Conservation (phyloP, 2,888 invertebrate genomes). For the Eudasyphora cyanicolor region DNA sequence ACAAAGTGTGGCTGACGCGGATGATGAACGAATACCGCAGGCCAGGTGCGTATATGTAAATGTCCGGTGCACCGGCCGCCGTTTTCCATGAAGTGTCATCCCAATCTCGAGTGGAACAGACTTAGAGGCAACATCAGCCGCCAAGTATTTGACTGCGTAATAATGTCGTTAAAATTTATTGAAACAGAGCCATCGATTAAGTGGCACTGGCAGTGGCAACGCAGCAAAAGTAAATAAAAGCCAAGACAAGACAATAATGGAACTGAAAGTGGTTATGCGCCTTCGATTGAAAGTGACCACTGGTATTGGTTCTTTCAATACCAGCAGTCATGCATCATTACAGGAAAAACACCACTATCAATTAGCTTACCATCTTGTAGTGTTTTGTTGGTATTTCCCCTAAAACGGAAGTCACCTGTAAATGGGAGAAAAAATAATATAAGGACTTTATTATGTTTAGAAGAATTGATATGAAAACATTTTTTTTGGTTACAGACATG, state of each 20-base stretch:
- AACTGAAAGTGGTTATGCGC: background rate
- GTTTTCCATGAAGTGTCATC: conserved; percentile 46
- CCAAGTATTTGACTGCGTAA: background rate
- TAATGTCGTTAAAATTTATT: conserved; percentile 18
- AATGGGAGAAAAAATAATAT: background rate
- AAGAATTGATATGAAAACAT: no score
- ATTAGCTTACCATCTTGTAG: conserved; percentile 57
- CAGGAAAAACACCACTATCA: conserved; percentile 53
- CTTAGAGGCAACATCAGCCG: conserved; percentile 35
- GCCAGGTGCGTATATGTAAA: conserved; percentile 56
- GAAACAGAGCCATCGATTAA: conserved; percentile 11
- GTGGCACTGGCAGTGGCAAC: background rate
- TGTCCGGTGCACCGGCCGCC: background rate
- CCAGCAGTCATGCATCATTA: conserved; percentile 2
- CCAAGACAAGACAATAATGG: background rate
- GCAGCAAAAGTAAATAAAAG: no score
- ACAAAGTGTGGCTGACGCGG: background rate
- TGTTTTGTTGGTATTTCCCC: conserved; percentile 18
- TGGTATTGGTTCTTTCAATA: background rate
- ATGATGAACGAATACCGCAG: background rate
- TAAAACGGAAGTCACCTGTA: background rate
- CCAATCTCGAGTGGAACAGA: conserved; percentile 16
- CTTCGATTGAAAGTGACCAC: background rate
- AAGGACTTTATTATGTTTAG: no score
- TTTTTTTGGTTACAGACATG: no score